Percentiles rank a stretch among this genome's conserved stretches.
These are phyloP conservation scores for Trochalopteron elliotii DNA, from an alignment of 2,113 vertebrate genomes.

Conservation along the genomic window DNA sequence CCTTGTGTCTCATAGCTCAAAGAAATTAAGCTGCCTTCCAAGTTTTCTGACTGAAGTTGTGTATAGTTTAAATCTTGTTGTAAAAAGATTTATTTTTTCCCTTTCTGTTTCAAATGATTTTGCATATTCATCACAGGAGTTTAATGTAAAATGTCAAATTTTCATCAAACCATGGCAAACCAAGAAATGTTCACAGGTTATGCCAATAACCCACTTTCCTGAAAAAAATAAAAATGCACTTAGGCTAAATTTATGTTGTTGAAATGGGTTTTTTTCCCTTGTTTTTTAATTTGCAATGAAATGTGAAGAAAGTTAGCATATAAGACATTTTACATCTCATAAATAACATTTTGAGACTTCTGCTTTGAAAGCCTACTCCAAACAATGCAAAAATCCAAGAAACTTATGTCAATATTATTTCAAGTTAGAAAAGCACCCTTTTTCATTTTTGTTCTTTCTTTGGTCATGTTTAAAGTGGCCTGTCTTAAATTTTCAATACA, in stretches of 20 bases:
- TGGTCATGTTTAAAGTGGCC: not conserved
- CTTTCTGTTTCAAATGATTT: constrained; percentile 32
- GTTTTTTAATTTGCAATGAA: not conserved
- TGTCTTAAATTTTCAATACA: not conserved
- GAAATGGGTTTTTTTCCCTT: not conserved
- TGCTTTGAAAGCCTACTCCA: constrained; percentile 1
- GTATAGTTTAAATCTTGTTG: not conserved
- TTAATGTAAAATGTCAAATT: constrained; percentile 15
- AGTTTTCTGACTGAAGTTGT: not conserved
- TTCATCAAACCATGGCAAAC: not conserved
- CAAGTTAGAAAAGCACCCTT: not conserved
- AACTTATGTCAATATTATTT: not conserved
- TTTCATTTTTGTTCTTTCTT: not conserved
- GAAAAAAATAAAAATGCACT: not conserved
- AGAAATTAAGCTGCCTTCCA: constrained; percentile 19
- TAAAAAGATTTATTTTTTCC: constrained; percentile 5
- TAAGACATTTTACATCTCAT: not conserved
- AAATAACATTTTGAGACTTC: not conserved
- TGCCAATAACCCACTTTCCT: not conserved
- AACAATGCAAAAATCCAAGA: not conserved
- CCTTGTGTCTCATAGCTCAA: constrained; percentile 15
- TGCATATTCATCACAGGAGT: not conserved
- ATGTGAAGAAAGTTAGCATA: not conserved
- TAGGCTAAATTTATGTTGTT: not conserved
- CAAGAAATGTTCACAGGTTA: not conserved